Percentiles rank a stretch among this genome's conserved stretches.
Evolutionary conservation across 30 jellyfish, hydroid and myxozoan species (phyloP).

Genomic region (Pelagia noctiluca): DNA sequence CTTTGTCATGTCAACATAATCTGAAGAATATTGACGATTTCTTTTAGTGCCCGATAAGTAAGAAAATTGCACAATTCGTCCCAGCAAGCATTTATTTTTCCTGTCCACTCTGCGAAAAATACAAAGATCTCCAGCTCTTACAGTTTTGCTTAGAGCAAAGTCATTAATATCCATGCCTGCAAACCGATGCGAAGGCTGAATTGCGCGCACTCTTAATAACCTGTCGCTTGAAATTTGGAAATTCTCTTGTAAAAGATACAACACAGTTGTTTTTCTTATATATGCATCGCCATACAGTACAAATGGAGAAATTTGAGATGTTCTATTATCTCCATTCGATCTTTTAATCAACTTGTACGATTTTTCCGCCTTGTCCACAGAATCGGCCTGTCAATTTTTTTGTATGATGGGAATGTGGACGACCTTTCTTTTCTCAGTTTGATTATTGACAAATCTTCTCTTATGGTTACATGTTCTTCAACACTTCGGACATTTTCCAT

Average conservation of each 20-base stretch:
- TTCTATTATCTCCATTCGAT: background rate
- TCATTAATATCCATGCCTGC: constrained; percentile 10
- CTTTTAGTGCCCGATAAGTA: constrained; percentile 38
- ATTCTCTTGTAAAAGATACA: constrained; percentile 49
- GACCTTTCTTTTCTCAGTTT: background rate
- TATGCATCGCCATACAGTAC: background rate
- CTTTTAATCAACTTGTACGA: background rate
- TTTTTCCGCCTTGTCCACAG: background rate
- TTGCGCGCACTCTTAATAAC: constrained; percentile 34
- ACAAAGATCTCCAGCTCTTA: constrained; percentile 54
- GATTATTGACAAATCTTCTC: background rate
- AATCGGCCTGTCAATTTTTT: background rate
- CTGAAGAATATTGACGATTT: constrained; percentile 35
- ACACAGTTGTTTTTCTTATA: constrained; percentile 36
- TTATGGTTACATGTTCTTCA: background rate
- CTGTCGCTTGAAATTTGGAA: constrained; percentile 33
- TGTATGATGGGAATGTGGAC: constrained; percentile 11
- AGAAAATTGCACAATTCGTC: constrained; percentile 54
- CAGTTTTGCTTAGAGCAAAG: constrained; percentile 29
- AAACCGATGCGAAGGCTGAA: constrained; percentile 53
- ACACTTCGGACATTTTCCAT: background rate
- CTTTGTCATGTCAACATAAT: constrained; percentile 52
- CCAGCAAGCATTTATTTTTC: constrained; percentile 25
- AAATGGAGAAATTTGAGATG: background rate
- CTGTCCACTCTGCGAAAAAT: constrained; percentile 40